Conservation (phyloP, 2,888 invertebrate genomes). For the Willowsia nigromaculata region DNA sequence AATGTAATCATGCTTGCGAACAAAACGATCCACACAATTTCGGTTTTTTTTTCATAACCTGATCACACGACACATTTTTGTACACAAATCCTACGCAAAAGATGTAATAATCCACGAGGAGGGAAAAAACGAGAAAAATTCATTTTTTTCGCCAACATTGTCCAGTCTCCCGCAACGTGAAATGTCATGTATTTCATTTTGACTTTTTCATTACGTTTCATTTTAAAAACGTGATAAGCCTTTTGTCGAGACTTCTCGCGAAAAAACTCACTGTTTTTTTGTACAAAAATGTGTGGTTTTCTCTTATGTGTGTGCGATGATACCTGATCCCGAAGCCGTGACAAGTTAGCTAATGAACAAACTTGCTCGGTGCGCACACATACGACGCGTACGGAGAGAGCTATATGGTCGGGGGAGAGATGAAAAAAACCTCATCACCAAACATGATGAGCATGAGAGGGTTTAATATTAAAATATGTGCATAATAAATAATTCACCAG, state of each 20-base stretch:
- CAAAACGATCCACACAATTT: no score
- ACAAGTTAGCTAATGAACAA: slow-evolving; percentile 70
- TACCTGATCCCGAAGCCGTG: slow-evolving; percentile 46
- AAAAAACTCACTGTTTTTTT: not conserved
- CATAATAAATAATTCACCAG: slow-evolving; percentile 64
- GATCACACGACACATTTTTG: not conserved
- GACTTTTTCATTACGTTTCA: slow-evolving; percentile 62
- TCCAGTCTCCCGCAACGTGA: slow-evolving; percentile 65
- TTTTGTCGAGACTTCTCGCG: not conserved
- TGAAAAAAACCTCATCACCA: slow-evolving; percentile 31
- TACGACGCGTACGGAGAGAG: not conserved
- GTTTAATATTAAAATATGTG: slow-evolving; percentile 69
- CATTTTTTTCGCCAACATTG: slow-evolving; percentile 44
- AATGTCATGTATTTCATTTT: slow-evolving; percentile 68
- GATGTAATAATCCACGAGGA: not conserved
- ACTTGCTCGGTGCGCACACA: not conserved
- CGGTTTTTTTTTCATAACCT: no score
- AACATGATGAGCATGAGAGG: slow-evolving; percentile 8
- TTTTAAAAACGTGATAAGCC: slow-evolving; percentile 33
- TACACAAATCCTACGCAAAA: not conserved
- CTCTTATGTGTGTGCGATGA: not conserved
- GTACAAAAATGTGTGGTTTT: slow-evolving; percentile 16
- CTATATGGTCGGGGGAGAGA: not conserved
- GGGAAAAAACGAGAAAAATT: not conserved
- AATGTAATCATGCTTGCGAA: slow-evolving; percentile 7